Percentiles rank a stretch among this genome's conserved stretches.
Evolutionary conservation across 2,113 vertebrate genomes (phyloP).

Genomic region (Amazona guildingii): DNA sequence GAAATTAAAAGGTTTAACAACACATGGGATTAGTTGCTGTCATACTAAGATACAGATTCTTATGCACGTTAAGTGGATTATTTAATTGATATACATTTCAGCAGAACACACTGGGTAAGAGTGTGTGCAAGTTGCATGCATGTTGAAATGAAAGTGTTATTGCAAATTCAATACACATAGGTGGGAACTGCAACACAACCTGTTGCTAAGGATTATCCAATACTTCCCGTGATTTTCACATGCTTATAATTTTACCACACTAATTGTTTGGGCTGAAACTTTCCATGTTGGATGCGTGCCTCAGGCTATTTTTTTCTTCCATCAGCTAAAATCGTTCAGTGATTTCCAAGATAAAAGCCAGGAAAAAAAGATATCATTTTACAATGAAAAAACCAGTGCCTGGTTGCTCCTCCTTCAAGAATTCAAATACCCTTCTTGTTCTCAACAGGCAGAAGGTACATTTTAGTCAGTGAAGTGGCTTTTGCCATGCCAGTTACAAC

Average conservation of each 20-base stretch:
- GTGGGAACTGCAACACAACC: background rate
- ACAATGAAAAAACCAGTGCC: background rate
- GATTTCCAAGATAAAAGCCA: slow-evolving; percentile 7
- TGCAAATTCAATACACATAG: background rate
- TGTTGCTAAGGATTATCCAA: background rate
- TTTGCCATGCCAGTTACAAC: background rate
- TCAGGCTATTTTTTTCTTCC: background rate
- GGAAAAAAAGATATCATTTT: background rate
- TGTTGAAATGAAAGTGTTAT: background rate
- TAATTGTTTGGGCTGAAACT: slow-evolving; percentile 8
- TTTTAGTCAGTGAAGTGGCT: background rate
- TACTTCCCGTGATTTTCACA: background rate
- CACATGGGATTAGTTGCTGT: background rate
- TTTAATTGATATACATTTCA: background rate
- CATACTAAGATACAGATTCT: background rate
- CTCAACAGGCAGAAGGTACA: background rate
- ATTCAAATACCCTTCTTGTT: background rate
- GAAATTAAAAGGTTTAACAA: slow-evolving; percentile 34
- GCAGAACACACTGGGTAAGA: background rate
- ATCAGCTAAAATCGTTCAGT: background rate
- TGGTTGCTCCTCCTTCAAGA: background rate
- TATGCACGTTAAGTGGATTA: background rate
- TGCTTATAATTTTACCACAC: background rate
- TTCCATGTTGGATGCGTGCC: background rate
- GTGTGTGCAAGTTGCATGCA: background rate